A percentile compares a stretch with the other conserved stretches of the same genome.
These are phyloP conservation scores for Mesitornis unicolor DNA, from an alignment of 2,113 vertebrate species.

Conservation along the genomic window DNA sequence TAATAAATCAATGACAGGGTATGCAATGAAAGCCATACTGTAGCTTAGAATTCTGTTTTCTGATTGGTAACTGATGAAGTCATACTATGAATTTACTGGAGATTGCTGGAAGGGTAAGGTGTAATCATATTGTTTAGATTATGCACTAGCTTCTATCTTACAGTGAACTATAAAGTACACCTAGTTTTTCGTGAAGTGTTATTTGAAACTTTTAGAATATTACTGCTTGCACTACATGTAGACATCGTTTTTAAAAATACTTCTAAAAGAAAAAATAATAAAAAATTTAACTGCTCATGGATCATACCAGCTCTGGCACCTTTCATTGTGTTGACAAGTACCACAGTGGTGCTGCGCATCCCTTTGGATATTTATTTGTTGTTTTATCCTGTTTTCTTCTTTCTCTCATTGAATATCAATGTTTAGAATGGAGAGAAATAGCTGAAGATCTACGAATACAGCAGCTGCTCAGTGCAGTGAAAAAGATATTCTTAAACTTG, in stretches of 20 bases:
- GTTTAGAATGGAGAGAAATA: neutral
- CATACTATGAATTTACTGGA: neutral
- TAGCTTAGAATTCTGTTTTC: neutral
- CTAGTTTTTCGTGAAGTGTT: neutral
- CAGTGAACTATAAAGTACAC: neutral
- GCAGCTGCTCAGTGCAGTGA: neutral
- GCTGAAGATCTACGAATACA: neutral
- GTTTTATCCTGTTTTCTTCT: neutral
- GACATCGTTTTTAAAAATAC: neutral
- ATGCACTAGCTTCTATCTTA: neutral
- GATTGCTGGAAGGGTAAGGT: neutral
- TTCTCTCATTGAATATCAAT: neutral
- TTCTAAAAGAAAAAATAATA: too few relatives aligned
- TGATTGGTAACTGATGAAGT: neutral
- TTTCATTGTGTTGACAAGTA: neutral
- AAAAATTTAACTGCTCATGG: too few relatives aligned
- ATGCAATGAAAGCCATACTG: neutral
- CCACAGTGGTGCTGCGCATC: neutral
- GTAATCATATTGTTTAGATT: constrained; percentile 27
- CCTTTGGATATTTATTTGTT: neutral
- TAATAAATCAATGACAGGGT: neutral
- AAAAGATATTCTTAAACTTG: neutral
- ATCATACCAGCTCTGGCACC: neutral
- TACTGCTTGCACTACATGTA: neutral
- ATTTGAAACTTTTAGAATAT: neutral